Base-by-base conservation (phyloP, 2,113 vertebrate genomes). In the Baryphthengus martii region DNA sequence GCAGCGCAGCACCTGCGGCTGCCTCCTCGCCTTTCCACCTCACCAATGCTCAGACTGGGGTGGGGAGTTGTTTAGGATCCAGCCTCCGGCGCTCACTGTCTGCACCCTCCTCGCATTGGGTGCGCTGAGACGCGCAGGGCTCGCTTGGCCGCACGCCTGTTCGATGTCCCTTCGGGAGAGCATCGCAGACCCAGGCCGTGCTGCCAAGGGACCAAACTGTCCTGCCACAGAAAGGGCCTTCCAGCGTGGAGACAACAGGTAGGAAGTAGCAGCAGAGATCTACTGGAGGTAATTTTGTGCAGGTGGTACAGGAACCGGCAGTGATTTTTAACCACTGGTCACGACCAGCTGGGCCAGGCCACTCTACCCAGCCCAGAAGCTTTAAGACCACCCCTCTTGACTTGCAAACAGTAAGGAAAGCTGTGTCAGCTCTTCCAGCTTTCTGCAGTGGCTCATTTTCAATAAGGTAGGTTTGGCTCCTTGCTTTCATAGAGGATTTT, bases 11-110 rank as follows among this genome's bases (percentile, higher is more conserved):
- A 1, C 70, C 65, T 13, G 40, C 52, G 2, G 0, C 62, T 6
- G 37, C 77, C 53, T 20, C 58, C 40, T 13, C 0, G 1, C 35
- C 73, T 29, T 18, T 8, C 61, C 39, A 7, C 3, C 1, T 52
- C 49, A 17, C 37, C 45, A 33, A 8, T 6, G 1, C 3, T 10
- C 0, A 0, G 33, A 31, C 1, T 3, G 1, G 5, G 55, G 7
- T 1, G 71, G 66, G 52, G 13, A 50, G 29, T 0, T 17, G 15
- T 0, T 47, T 3, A 42, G 61, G 15, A 49, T 66, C 18, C 31
- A 35, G 78, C 28, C 39, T 12, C 66, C 7, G 13, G 76, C 25
- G 25, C 29, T 39, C 2, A 0, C 72, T 44, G 18, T 3, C 67
- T 29, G 35, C 29, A 13, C 24, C 15, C 68, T 73, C 26, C 42